Base-by-base conservation (phyloP, 2,888 invertebrate species). In the Aromia moschata region DNA sequence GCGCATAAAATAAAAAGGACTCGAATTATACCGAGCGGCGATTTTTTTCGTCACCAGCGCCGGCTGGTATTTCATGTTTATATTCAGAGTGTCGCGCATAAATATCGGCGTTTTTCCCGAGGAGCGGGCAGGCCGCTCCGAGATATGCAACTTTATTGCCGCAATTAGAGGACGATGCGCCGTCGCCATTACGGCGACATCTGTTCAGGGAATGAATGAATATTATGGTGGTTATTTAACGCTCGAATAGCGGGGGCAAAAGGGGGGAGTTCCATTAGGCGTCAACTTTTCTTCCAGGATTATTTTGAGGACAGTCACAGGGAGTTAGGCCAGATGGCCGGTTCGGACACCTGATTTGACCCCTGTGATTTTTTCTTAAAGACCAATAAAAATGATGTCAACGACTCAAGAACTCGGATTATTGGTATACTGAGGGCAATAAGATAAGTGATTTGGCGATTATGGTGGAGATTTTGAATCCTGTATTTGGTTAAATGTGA, bases 11-110 rank as follows among this genome's bases (percentile, higher is more conserved):
- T 78, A 79, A 79, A n/a, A 80, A 80, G 78, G 79, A 80, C 78
- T 78, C 77, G 78, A 79, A 80, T 79, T 78, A 80, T 80, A 80
- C 77, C 78, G 77, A 77, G n/a, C n/a, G 75, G 77, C 77, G 76
- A 78, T 79, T 80, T 79, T 80, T 79, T 77, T 77, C 79, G 78
- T 79, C 79, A 74, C 73, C 72, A 67, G 70, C 70, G 71, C 73
- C 74, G 74, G 75, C 77, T 78, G 79, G 79, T 78, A 74, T 79
- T 79, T 79, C 79, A 79, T 80, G 80, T 80, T 76, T 80, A 80
- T 80, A 80, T 80, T 78, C 80, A 77, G 76, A 71, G 76, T 77
- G 77, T 77, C 78, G 76, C 77, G 71, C 76, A 79, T 79, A 79
- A 79, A 80, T 79, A 78, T 74, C 73, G 60, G 60, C 69, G 70